These are phyloP conservation scores for Masticophis lateralis DNA, from an alignment of 2,797 vertebrate species.

Conservation along the genomic window DNA sequence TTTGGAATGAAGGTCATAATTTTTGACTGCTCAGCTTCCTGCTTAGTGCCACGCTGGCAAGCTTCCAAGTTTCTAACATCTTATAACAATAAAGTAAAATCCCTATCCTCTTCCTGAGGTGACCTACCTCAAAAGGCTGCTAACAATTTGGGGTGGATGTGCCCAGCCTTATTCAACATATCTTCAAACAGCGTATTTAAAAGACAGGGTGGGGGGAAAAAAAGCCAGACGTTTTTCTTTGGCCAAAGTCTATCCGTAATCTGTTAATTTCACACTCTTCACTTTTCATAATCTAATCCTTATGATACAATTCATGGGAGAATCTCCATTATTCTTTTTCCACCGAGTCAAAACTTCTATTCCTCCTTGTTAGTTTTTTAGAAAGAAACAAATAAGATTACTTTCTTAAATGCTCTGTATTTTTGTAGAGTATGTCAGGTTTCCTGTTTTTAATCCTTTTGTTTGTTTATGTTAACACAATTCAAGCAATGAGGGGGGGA, in stretches of 20 bases:
- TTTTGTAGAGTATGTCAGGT: not conserved
- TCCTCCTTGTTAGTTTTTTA: not conserved
- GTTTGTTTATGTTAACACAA: not conserved
- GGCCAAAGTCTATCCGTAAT: not conserved
- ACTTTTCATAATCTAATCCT: constrained; percentile 15
- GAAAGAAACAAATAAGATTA: not conserved
- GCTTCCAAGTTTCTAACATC: not conserved
- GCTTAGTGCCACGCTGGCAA: not conserved
- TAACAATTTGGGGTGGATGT: not conserved
- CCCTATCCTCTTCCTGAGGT: not conserved
- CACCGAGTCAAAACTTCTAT: not conserved
- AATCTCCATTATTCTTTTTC: constrained; percentile 24
- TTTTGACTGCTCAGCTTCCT: not conserved
- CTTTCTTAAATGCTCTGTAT: constrained; percentile 18
- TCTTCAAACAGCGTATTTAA: not conserved
- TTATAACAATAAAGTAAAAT: not conserved
- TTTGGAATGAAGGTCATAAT: not conserved
- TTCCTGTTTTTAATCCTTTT: not conserved
- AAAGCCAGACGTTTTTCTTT: not conserved
- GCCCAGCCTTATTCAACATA: not conserved
- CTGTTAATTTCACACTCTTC: not conserved
- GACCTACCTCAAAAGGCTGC: not conserved
- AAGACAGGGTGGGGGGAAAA: not conserved
- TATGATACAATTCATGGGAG: constrained; percentile 22
- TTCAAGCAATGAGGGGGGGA: not conserved